Percentiles rank a stretch among this genome's conserved stretches.
phyloP scores from a whole-genome alignment of 2,113 vertebrate species.

The Odontophorus gujanensis region DNA sequence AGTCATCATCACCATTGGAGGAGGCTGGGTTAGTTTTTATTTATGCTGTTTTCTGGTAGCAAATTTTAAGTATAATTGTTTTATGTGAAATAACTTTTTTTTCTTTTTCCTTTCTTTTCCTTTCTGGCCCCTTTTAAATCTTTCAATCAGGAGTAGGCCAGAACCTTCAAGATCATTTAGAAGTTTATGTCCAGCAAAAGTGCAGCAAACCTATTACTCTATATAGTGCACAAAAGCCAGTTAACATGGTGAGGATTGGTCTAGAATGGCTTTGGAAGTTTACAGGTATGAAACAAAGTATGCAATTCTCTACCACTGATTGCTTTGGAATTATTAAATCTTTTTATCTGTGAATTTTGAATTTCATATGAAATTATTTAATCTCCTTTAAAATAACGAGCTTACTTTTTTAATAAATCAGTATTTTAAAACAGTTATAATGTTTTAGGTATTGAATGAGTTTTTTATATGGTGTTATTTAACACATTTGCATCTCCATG shows the following conservation, averaged over 20 bases:
- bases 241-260: conserved; percentile 89
- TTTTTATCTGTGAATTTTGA: background rate
- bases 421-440: background rate
- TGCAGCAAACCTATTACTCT: conserved; percentile 92
- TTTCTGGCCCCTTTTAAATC: background rate
- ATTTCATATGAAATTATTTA: background rate
- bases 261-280: conserved; percentile 91
- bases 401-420: background rate
- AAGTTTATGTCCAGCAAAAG: conserved; percentile 92
- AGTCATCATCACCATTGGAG: background rate
- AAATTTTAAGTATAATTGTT: background rate
- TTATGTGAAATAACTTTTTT: background rate
- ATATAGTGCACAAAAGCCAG: conserved; percentile 88
- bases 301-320: background rate
- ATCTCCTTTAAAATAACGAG: background rate
- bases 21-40: background rate
- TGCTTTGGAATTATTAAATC: background rate
- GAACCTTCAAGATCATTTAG: conserved; percentile 97
- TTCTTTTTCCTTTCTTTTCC: background rate
- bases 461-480: background rate
- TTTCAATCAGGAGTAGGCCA: conserved; percentile 87
- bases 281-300: conserved; percentile 83
- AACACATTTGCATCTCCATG: background rate
- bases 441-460: background rate
- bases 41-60: background rate